Percentiles rank a stretch among this genome's conserved stretches.
Conservation (phyloP, 1,140 invertebrate genomes). For the Sycobia sp. region DNA sequence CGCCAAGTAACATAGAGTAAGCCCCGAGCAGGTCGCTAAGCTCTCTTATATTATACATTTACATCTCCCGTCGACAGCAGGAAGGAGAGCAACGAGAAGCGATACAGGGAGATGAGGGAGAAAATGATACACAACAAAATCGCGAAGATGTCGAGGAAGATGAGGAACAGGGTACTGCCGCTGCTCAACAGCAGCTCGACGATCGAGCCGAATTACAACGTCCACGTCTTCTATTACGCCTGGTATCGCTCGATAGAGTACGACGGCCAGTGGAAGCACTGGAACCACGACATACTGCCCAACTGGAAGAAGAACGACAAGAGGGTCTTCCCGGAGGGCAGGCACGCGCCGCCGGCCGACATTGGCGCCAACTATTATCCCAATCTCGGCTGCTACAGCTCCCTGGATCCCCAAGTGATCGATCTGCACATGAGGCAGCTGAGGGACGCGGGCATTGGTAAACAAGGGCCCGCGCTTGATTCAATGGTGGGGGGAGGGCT, state of each 20-base stretch:
- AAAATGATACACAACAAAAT: conserved; percentile 45
- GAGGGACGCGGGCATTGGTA: conserved; percentile 55
- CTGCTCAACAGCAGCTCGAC: conserved; percentile 41
- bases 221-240: conserved; percentile 63
- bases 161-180: conserved; percentile 47
- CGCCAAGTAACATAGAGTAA: no score
- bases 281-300: conserved; percentile 60
- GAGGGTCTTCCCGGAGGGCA: conserved; percentile 56
- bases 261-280: conserved; percentile 59
- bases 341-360: conserved; percentile 57
- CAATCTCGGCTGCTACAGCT: conserved; percentile 61
- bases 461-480: no score
- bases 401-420: conserved; percentile 56
- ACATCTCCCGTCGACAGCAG: neutral
- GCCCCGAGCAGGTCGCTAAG: no score
- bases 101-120: conserved; percentile 44
- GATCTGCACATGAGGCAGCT: conserved; percentile 60
- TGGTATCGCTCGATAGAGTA: conserved; percentile 59
- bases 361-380: conserved; percentile 62
- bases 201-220: conserved; percentile 55
- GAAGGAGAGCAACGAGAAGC: conserved; percentile 39
- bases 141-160: conserved; percentile 43
- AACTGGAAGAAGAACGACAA: conserved; percentile 60
- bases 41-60: no score
- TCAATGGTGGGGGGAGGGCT: no score